phyloP scores from a whole-genome alignment of 2,113 vertebrate genomes.

The Vulpes ferrilata region DNA sequence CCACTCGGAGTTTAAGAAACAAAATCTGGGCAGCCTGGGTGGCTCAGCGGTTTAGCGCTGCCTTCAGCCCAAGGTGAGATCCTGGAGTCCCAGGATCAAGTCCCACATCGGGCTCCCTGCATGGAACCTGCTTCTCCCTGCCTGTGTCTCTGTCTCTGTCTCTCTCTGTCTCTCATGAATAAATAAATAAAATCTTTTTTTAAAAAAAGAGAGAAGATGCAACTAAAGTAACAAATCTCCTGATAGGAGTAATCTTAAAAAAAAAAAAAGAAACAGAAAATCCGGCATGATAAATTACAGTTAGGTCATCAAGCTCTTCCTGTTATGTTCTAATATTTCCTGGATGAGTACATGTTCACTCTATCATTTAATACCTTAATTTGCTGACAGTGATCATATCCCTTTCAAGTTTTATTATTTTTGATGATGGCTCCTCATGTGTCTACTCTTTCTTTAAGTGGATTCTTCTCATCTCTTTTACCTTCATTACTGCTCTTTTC shows the following conservation, averaged over 20 bases:
- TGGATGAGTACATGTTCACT: not conserved
- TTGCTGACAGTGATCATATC: not conserved
- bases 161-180: too few species aligned
- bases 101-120: too few species aligned
- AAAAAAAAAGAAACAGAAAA: not conserved
- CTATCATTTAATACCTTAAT: not conserved
- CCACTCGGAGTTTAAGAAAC: not conserved
- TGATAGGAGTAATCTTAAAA: too few species aligned
- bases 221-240: too few species aligned
- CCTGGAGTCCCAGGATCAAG: too few species aligned
- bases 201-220: too few species aligned
- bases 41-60: too few species aligned
- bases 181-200: too few species aligned
- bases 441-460: not conserved
- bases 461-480: not conserved
- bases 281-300: not conserved
- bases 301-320: not conserved
- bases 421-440: not conserved
- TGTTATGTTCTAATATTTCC: not conserved
- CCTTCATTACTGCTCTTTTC: not conserved
- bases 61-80: too few species aligned
- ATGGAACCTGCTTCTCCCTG: too few species aligned
- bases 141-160: too few species aligned
- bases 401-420: not conserved
- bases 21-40: too few species aligned